phyloP scores from a whole-genome alignment of 2,113 vertebrate genomes.

The Corythoichthys intestinalis region DNA sequence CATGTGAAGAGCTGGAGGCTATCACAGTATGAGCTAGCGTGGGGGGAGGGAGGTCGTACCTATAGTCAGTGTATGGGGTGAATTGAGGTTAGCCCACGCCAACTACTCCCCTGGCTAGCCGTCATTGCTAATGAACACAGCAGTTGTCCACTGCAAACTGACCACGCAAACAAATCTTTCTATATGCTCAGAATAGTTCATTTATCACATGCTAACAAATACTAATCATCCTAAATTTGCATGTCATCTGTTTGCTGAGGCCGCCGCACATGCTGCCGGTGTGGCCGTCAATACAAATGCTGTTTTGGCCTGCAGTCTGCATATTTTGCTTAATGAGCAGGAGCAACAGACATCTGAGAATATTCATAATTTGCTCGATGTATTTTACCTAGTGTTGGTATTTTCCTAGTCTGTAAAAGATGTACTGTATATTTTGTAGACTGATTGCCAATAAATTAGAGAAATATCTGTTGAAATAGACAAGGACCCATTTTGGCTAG shows the following conservation, averaged over 20 bases:
- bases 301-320: constrained; percentile 21
- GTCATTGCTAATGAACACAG: constrained; percentile 27
- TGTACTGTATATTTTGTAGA: too few species aligned
- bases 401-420: too few species aligned
- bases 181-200: constrained; percentile 29
- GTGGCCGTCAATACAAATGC: constrained; percentile 15
- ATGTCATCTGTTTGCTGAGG: constrained; percentile 29
- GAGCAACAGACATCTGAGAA: not conserved
- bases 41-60: constrained; percentile 66
- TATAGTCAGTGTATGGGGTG: constrained; percentile 66
- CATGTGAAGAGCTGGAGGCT: constrained; percentile 84
- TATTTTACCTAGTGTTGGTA: not conserved
- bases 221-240: constrained; percentile 26
- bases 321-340: constrained; percentile 14
- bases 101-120: not conserved
- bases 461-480: too few species aligned
- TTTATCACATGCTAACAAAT: constrained; percentile 18
- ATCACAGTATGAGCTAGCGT: constrained; percentile 76
- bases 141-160: constrained; percentile 26
- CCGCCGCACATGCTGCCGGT: constrained; percentile 5
- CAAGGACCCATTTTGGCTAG: too few species aligned
- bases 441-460: too few species aligned
- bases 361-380: constrained; percentile 9
- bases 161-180: constrained; percentile 32
- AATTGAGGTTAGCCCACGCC: constrained; percentile 35